Evolutionary conservation across 2,797 vertebrate genomes (phyloP), one percentile per base, ranked within the genome.

Genomic region (Selene dorsalis): DNA sequence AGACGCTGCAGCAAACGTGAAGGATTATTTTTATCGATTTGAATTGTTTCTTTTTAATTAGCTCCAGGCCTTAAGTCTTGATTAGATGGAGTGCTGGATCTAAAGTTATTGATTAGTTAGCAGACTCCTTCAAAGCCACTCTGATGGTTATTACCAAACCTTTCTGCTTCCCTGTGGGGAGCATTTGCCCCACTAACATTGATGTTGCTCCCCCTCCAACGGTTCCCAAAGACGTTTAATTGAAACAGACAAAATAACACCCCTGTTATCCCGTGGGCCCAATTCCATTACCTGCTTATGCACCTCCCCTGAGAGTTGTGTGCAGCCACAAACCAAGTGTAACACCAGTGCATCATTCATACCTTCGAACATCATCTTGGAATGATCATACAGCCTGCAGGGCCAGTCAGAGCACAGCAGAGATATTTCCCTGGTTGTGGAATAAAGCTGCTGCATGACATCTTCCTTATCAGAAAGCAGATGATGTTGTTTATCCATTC

Each of bases 171-270:
- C 89, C 84, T 48, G 82, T 82, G 93, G 78, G 55, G 75, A 74
- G 58, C 43, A 35, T 88, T 91, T 82, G 69, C 77, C 73, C 78
- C 77, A 57, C 69, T 75, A 79, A 84, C 83, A 88, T 89, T 88
- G 89, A 84, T 73, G 68, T 69, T 53, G 67, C 65, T 17, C 41
- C 63, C 63, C 80, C 30, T 87, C 47, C 24, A 78, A 90, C 70
- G 57, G 66, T 71, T 89, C 76, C 82, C 41, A 41, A 75, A 88
- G 79, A 89, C 77, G 73, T 89, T 93, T 92, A 90, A 94, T 93
- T 92, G 91, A 94, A 94, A 93, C 83, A 87, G 93, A 93, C 93
- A 93, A 87, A 92, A 93, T 92, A 90, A 92, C 89, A 90, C 88
- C 84, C 74, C 86, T 83, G 84, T 88, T 89, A 84, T 91, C 92